Evolutionary conservation across 2,888 invertebrate genomes (phyloP).

Genomic region (Drosophila falleni): DNA sequence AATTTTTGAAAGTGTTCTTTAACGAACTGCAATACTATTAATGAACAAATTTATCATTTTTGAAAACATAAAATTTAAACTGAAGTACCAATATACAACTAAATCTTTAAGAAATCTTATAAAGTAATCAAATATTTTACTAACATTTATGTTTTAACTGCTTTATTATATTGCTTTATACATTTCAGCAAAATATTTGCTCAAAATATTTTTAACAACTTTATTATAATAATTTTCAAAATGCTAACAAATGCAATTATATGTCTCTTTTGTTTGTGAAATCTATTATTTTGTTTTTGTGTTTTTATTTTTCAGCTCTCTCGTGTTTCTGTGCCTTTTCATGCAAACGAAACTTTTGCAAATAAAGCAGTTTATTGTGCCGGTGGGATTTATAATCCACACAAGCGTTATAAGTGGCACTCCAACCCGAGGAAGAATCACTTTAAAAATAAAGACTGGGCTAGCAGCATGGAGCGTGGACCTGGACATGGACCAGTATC

Average conservation of each 20-base stretch:
- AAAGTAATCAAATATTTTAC: too few relatives aligned
- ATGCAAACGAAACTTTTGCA: slow-evolving; percentile 67
- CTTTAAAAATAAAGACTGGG: slow-evolving; percentile 44
- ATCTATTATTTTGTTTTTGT: slow-evolving; percentile 3
- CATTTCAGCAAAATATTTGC: slow-evolving; percentile 6
- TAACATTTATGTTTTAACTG: neutral
- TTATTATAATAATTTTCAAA: slow-evolving; percentile 29
- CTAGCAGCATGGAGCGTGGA: slow-evolving; percentile 23
- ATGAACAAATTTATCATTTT: too few relatives aligned
- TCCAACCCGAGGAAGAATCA: slow-evolving; percentile 39
- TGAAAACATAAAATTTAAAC: neutral
- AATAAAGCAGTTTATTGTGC: slow-evolving; percentile 81
- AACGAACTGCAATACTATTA: too few relatives aligned
- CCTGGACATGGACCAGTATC: slow-evolving; percentile 15
- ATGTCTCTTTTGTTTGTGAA: slow-evolving; percentile 13
- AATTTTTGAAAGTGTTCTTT: neutral
- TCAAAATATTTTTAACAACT: slow-evolving; percentile 11
- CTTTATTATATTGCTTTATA: neutral
- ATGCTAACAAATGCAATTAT: slow-evolving; percentile 36
- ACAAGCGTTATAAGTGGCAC: slow-evolving; percentile 75
- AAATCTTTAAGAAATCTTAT: neutral
- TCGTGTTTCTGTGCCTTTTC: slow-evolving; percentile 16
- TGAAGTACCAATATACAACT: too few relatives aligned
- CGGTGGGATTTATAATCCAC: slow-evolving; percentile 78
- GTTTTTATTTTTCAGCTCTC: neutral